Conservation (phyloP, 2,888 invertebrate species). For the Orthonevra nobilis region DNA sequence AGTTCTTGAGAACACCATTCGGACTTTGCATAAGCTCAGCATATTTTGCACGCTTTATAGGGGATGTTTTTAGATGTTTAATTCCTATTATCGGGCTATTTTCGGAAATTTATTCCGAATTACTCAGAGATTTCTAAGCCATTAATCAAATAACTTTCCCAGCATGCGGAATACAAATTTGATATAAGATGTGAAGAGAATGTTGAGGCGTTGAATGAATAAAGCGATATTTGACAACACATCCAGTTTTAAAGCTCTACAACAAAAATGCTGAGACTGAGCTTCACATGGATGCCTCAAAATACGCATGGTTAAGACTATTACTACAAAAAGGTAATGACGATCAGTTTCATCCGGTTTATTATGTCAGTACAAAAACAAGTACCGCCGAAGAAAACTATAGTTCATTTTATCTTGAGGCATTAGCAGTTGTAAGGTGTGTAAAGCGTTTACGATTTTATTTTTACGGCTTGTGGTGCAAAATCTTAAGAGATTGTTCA, state of each 20-base stretch:
- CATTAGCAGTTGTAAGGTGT: slow-evolving; percentile 66
- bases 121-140: too few relatives aligned
- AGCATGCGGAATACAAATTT: too few relatives aligned
- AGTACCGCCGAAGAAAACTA: slow-evolving; percentile 49
- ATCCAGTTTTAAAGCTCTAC: too few relatives aligned
- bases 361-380: slow-evolving; percentile 10
- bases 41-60: background rate
- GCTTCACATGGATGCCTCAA: slow-evolving; percentile 66
- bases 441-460: too few relatives aligned
- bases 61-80: background rate
- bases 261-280: slow-evolving; percentile 47
- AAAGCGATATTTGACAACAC: too few relatives aligned
- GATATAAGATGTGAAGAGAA: too few relatives aligned
- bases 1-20: background rate
- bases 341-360: slow-evolving; percentile 3
- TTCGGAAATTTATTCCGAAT: too few relatives aligned
- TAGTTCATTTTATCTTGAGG: slow-evolving; percentile 48
- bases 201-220: too few relatives aligned
- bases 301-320: slow-evolving; percentile 52
- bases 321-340: slow-evolving; percentile 58
- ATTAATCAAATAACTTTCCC: too few relatives aligned
- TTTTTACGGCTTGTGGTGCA: too few relatives aligned
- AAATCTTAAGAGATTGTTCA: slow-evolving; percentile 69
- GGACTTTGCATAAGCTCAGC: background rate
- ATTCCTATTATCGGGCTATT: too few relatives aligned